Conservation (phyloP, 1,140 invertebrate genomes). For the Copidosoma floridanum region DNA sequence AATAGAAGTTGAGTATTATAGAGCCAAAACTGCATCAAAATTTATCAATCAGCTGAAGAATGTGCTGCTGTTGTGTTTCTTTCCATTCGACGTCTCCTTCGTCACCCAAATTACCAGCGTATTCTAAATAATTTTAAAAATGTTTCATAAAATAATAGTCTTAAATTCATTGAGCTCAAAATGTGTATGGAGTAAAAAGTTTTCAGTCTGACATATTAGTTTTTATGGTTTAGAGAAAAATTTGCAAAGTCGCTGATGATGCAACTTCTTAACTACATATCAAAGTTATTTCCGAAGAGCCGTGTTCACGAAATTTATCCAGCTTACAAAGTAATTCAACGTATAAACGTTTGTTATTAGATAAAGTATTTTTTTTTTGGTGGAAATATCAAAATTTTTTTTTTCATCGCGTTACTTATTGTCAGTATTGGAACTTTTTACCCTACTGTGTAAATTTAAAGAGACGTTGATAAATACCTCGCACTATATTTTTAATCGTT, state of each 20-base stretch:
- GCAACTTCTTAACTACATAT: too few species aligned
- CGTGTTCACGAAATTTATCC: too few species aligned
- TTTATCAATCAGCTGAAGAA: conserved; percentile 90
- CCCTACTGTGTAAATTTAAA: conserved; percentile 6
- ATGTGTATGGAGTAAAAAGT: conserved; percentile 12
- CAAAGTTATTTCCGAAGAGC: too few species aligned
- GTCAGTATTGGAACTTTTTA: conserved; percentile 2
- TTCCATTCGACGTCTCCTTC: conserved; percentile 79
- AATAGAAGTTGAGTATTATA: neutral
- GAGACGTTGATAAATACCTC: conserved; percentile 61
- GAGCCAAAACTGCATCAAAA: conserved; percentile 68
- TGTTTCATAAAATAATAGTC: neutral
- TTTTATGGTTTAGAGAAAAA: too few species aligned
- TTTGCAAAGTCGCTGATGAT: too few species aligned
- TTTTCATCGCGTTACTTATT: neutral
- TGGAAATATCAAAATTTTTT: too few species aligned
- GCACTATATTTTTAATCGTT: conserved; percentile 92
- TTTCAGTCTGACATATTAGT: conserved; percentile 15
- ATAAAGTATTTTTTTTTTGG: too few species aligned
- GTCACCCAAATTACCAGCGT: conserved; percentile 92
- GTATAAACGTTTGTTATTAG: neutral
- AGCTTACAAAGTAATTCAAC: too few species aligned
- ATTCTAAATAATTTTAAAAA: conserved; percentile 66
- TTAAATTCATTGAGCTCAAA: conserved; percentile 17
- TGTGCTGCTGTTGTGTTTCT: conserved; percentile 87